A percentile compares a stretch with the other conserved stretches of the same genome.
These are phyloP conservation scores for Catostomus latipinnis DNA, from an alignment of 2,797 vertebrate species.

Conservation along the genomic window DNA sequence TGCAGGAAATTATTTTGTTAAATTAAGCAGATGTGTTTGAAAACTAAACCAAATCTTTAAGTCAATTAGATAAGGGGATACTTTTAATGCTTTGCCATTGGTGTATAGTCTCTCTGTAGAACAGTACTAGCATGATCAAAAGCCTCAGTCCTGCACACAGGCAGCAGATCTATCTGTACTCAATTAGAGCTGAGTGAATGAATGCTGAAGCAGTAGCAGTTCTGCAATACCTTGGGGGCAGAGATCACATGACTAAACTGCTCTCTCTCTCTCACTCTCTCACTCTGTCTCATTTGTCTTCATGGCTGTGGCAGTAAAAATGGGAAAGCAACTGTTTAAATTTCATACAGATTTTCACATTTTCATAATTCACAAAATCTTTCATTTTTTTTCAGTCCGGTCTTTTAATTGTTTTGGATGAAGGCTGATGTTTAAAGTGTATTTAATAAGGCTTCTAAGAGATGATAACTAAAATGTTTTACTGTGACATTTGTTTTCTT, in stretches of 20 bases:
- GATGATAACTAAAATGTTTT: slow-evolving; percentile 4
- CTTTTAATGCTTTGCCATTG: slow-evolving; percentile 15
- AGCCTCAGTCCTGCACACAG: slow-evolving; percentile 10
- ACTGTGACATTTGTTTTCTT: not conserved
- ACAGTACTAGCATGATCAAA: slow-evolving; percentile 26
- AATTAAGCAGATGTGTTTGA: slow-evolving; percentile 21
- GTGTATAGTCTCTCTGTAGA: slow-evolving; percentile 19
- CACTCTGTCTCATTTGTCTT: not conserved
- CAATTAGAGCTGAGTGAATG: slow-evolving; percentile 47
- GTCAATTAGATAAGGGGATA: slow-evolving; percentile 23
- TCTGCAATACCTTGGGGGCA: slow-evolving; percentile 47
- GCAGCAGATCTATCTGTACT: slow-evolving; percentile 29
- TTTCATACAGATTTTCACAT: slow-evolving; percentile 32
- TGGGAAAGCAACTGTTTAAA: slow-evolving; percentile 38
- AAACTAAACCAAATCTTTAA: slow-evolving; percentile 14
- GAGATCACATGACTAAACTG: slow-evolving; percentile 52
- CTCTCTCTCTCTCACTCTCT: slow-evolving; percentile 31
- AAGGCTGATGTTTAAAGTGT: slow-evolving; percentile 1
- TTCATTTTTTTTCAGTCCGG: not conserved
- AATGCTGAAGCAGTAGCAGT: slow-evolving; percentile 50
- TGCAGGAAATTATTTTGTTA: slow-evolving; percentile 7
- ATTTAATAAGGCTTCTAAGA: not conserved
- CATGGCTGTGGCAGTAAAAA: slow-evolving; percentile 20
- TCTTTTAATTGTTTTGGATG: not conserved
- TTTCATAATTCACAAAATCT: slow-evolving; percentile 36